phyloP scores from a whole-genome alignment of 1,140 invertebrate species.

The Manduca sexta region DNA sequence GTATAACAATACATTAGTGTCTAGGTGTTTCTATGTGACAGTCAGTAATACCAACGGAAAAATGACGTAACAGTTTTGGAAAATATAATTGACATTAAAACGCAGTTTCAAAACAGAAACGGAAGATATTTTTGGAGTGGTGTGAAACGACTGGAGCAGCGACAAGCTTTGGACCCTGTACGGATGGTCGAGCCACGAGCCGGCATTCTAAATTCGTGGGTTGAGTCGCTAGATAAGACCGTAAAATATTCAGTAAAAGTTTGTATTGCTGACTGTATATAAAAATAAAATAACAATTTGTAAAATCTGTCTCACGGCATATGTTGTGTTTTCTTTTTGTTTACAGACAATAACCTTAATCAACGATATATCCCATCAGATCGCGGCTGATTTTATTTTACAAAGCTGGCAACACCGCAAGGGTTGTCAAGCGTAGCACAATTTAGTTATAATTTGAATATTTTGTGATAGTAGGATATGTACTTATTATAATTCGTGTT shows the following conservation, averaged over 20 bases:
- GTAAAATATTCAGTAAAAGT: too few relatives aligned
- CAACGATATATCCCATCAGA: slow-evolving; percentile 68
- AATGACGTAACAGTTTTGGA: too few relatives aligned
- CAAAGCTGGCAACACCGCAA: slow-evolving; percentile 29
- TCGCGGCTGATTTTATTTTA: slow-evolving; percentile 32
- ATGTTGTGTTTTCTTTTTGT: slow-evolving; percentile 57
- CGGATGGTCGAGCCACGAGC: too few relatives aligned
- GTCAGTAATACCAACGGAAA: slow-evolving; percentile 6
- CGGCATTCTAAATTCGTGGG: too few relatives aligned
- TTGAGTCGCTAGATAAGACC: too few relatives aligned
- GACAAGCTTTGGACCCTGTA: too few relatives aligned
- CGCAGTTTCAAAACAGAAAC: too few relatives aligned
- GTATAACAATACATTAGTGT: background rate
- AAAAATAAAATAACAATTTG: slow-evolving; percentile 2
- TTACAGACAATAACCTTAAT: slow-evolving; percentile 25
- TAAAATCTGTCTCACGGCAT: slow-evolving; percentile 67
- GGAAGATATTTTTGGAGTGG: too few relatives aligned
- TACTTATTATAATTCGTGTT: slow-evolving; percentile 41
- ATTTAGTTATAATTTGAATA: slow-evolving; percentile 58
- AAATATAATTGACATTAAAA: too few relatives aligned
- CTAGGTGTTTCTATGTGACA: slow-evolving; percentile 3
- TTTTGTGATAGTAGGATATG: slow-evolving; percentile 65
- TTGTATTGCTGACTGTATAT: background rate
- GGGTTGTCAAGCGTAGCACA: slow-evolving; percentile 43
- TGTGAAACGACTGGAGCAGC: too few relatives aligned